These are phyloP conservation scores for Rhamnusium bicolor DNA, from an alignment of 2,888 invertebrate genomes.

Conservation along the genomic window DNA sequence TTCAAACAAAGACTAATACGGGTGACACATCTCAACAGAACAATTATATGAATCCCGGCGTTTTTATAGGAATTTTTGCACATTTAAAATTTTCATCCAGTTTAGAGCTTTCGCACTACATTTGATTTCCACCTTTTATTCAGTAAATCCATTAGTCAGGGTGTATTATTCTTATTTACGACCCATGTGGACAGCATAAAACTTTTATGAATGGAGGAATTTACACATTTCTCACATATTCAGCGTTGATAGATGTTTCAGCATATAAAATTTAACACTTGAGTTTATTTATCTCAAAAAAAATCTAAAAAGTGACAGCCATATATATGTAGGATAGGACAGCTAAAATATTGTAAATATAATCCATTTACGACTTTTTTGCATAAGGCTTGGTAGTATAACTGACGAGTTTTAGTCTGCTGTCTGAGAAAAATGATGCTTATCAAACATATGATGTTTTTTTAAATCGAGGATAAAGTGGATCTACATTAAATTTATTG, in stretches of 20 bases:
- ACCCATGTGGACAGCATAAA: slow-evolving; percentile 9
- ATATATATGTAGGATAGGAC: not conserved
- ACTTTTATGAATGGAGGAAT: slow-evolving; percentile 1
- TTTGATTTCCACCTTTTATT: not conserved
- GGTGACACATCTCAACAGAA: not conserved
- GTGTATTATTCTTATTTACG: slow-evolving; percentile 12
- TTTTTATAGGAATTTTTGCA: not conserved
- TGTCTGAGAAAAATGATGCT: too few species aligned
- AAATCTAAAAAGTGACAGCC: not conserved
- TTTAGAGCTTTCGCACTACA: not conserved
- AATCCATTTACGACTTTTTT: too few species aligned
- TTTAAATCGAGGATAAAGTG: too few species aligned
- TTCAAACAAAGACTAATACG: not conserved
- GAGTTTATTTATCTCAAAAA: slow-evolving; percentile 10
- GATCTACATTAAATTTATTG: too few species aligned
- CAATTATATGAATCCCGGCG: not conserved
- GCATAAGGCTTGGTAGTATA: too few species aligned
- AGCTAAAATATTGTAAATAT: not conserved
- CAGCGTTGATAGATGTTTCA: slow-evolving; percentile 13
- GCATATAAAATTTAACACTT: not conserved
- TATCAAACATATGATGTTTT: too few species aligned
- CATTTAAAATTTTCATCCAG: not conserved
- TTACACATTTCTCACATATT: not conserved
- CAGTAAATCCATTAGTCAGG: not conserved
- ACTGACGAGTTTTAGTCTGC: too few species aligned